A percentile compares a stretch with the other conserved stretches of the same genome.
Conservation (phyloP, 2,797 vertebrate species). For the Atherinosoma microstoma region DNA sequence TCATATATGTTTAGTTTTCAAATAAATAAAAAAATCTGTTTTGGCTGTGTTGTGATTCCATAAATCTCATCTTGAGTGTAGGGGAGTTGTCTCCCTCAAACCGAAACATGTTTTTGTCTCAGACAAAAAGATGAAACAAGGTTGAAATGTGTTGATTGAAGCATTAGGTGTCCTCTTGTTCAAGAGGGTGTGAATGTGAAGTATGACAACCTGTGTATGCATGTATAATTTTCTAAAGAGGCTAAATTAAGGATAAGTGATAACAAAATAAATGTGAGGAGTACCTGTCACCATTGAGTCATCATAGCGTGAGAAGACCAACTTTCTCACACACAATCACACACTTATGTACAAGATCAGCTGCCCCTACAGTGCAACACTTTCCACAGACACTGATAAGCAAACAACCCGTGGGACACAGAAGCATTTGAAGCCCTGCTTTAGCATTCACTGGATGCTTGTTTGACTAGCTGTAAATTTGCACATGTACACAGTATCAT, state of each 20-base stretch:
- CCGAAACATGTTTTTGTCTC: not conserved
- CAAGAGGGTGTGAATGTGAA: not conserved
- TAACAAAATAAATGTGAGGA: constrained; percentile 41
- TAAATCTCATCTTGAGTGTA: not conserved
- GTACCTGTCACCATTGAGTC: constrained; percentile 44
- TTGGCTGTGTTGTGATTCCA: not conserved
- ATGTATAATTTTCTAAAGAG: constrained; percentile 12
- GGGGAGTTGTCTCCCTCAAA: not conserved
- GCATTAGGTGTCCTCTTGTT: not conserved
- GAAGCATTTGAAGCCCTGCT: constrained; percentile 27
- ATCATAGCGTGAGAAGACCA: constrained; percentile 54
- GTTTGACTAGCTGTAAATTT: not conserved
- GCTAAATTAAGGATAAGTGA: constrained; percentile 42
- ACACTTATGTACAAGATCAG: constrained; percentile 26
- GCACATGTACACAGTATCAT: not conserved
- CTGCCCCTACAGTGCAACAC: constrained; percentile 70
- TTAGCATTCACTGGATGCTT: constrained; percentile 27
- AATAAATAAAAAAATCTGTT: not conserved
- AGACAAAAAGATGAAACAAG: not conserved
- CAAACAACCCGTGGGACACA: constrained; percentile 42
- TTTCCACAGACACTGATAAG: constrained; percentile 74
- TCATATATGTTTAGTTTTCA: not conserved
- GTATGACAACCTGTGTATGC: not conserved
- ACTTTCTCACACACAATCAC: constrained; percentile 27
- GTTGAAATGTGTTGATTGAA: not conserved